Percentiles rank a stretch among this genome's conserved stretches.
Conservation (phyloP, 2,797 vertebrate species). For the Scolopax bukidnonensis region DNA sequence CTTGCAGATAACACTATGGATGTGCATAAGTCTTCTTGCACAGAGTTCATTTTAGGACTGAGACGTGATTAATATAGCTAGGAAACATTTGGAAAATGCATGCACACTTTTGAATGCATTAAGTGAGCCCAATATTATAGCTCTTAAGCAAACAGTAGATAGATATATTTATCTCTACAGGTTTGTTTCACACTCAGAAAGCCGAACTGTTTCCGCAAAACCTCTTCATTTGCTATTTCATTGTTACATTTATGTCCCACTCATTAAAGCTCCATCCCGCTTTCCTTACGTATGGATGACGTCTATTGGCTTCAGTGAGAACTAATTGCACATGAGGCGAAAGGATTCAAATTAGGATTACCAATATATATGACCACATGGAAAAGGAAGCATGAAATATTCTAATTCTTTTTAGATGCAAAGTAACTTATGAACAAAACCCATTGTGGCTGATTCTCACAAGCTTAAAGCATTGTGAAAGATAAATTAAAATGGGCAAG, state of each 20-base stretch:
- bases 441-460: conserved; percentile 51
- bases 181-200: conserved; percentile 20
- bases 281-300: conserved; percentile 47
- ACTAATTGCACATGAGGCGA: conserved; percentile 40
- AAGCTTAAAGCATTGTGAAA: conserved; percentile 59
- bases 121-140: background rate
- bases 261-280: conserved; percentile 43
- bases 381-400: conserved; percentile 65
- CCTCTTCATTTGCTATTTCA: conserved; percentile 54
- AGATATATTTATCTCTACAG: background rate
- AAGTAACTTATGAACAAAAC: conserved; percentile 61
- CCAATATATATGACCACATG: conserved; percentile 47
- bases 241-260: conserved; percentile 50
- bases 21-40: conserved; percentile 20
- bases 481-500: conserved; percentile 59
- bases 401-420: conserved; percentile 67
- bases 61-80: conserved; percentile 30
- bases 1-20: conserved; percentile 40
- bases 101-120: background rate
- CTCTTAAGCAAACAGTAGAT: conserved; percentile 39
- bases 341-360: conserved; percentile 58
- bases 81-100: conserved; percentile 37
- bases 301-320: background rate
- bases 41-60: conserved; percentile 48
- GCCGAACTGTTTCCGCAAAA: conserved; percentile 26